These are phyloP conservation scores for Egretta garzetta DNA, from an alignment of 2,113 vertebrate species.

Conservation along the genomic window DNA sequence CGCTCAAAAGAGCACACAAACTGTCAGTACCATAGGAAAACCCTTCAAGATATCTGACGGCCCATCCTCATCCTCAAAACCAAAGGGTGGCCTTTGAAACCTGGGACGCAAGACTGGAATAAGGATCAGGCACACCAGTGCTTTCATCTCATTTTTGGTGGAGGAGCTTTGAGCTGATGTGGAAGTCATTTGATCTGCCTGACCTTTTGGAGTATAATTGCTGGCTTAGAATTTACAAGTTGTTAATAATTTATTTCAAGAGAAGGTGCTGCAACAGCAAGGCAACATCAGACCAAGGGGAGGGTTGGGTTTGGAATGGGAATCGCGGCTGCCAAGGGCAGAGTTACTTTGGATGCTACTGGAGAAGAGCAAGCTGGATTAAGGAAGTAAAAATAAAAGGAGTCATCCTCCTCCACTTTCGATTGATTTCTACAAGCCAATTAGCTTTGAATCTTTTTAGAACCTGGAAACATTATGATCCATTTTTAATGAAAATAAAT, in stretches of 20 bases:
- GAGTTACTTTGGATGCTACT: not conserved
- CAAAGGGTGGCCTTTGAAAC: constrained; percentile 20
- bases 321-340: not conserved
- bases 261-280: not conserved
- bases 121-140: not conserved
- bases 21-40: not conserved
- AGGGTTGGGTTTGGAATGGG: not conserved
- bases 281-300: not conserved
- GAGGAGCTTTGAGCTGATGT: constrained; percentile 35
- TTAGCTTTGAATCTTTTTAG: not conserved
- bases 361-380: not conserved
- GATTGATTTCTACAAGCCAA: not conserved
- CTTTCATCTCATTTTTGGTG: constrained; percentile 26
- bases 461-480: not conserved
- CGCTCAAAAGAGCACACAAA: not conserved
- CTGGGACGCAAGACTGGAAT: not conserved
- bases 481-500: constrained; percentile 25
- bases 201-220: constrained; percentile 58
- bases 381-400: not conserved
- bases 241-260: constrained; percentile 25
- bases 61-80: not conserved
- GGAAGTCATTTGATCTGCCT: constrained; percentile 37
- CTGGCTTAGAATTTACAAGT: constrained; percentile 23
- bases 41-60: not conserved
- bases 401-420: not conserved